Evolutionary conservation across 2,113 vertebrate species (phyloP).

Genomic region (Perognathus longimembris): DNA sequence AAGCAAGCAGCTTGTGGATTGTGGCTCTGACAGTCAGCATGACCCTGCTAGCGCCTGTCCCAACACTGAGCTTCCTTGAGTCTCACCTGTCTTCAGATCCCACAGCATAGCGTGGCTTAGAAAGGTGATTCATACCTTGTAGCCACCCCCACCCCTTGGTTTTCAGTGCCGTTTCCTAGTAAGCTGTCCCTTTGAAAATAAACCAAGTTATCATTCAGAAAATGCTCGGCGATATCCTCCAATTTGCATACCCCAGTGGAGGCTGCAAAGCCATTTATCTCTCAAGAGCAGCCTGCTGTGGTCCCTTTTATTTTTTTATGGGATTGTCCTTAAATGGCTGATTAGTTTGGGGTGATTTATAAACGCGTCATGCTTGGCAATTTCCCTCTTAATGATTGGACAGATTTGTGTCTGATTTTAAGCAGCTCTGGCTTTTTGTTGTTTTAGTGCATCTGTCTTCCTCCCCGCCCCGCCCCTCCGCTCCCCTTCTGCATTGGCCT

Average conservation of each 20-base stretch:
- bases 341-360: conserved; percentile 83
- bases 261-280: conserved; percentile 80
- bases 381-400: conserved; percentile 71
- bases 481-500: background rate
- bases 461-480: too few species aligned
- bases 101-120: background rate
- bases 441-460: background rate
- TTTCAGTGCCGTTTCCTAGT: background rate
- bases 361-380: conserved; percentile 73
- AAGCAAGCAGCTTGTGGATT: background rate
- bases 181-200: background rate
- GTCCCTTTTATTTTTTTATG: conserved; percentile 79
- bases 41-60: background rate
- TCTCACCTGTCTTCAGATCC: background rate
- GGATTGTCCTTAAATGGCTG: conserved; percentile 83
- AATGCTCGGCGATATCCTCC: conserved; percentile 55
- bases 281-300: conserved; percentile 73
- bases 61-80: fast-evolving
- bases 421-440: conserved; percentile 45
- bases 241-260: conserved; percentile 72
- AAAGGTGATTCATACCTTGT: background rate
- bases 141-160: background rate
- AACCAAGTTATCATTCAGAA: conserved; percentile 42
- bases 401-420: conserved; percentile 78
- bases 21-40: fast-evolving